phyloP scores from a whole-genome alignment of 2,888 invertebrate species.

The Tachina grossa region DNA sequence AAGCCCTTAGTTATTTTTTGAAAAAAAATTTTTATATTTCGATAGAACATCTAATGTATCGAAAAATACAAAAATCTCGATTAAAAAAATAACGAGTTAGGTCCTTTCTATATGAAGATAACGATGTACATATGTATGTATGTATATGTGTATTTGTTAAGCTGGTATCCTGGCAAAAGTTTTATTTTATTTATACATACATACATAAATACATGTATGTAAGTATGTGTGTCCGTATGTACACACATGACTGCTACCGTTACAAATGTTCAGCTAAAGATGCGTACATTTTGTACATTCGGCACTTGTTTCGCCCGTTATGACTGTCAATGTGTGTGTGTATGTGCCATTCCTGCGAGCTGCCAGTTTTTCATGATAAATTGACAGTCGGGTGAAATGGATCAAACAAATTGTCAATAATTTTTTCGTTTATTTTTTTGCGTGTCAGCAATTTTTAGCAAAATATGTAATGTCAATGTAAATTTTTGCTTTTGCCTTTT shows the following conservation, averaged over 20 bases:
- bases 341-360: constrained; percentile 17
- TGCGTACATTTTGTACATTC: constrained; percentile 38
- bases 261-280: constrained; percentile 10
- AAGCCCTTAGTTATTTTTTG: no score
- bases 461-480: constrained; percentile 60
- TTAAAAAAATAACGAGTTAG: no score
- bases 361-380: constrained; percentile 67
- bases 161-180: constrained; percentile 54
- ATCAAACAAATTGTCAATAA: constrained; percentile 78
- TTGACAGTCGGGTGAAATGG: constrained; percentile 76
- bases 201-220: no score
- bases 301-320: constrained; percentile 14
- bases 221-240: background rate
- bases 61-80: no score
- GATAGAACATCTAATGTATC: no score
- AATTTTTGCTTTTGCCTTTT: constrained; percentile 62
- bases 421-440: constrained; percentile 70
- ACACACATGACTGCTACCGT: background rate
- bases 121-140: no score
- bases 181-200: constrained; percentile 20
- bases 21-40: no score
- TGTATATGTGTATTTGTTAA: constrained; percentile 13
- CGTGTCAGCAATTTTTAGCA: constrained; percentile 69
- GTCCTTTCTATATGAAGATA: no score
- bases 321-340: background rate